Evolutionary conservation across 2,888 invertebrate species (phyloP), one percentile per base, ranked within the genome.

Genomic region (Melolontha melolontha): DNA sequence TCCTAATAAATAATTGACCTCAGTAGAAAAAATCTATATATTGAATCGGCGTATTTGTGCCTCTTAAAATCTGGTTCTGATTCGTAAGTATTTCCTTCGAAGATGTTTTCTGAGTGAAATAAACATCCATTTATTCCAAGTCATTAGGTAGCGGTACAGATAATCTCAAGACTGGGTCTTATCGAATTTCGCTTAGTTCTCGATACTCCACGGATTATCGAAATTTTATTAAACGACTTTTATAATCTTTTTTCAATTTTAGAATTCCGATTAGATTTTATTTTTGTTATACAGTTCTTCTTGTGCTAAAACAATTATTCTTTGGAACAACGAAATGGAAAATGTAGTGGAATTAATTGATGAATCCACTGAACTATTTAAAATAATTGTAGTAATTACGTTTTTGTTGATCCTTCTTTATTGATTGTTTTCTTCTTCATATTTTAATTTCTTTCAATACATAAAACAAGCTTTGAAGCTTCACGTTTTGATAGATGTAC

Each of bases 121-220:
- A 54, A 54, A 17, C 54, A 54, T 40, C 54, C 39, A 17, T 54
- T 54, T 54, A 54, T 54, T 54, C 54, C 54, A 54, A 40, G 39
- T 17, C 54, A 54, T 54, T 54, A 54, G 54, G 16, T 39, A 40
- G 17, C 11, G 41, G 40, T 54, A 14, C 29, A 39, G 54, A 54
- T 40, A 40, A 40, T 54, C 40, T 16, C 29, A 54, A 39, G 54
- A 40, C 40, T 27, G 54, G n/a, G 16, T 54, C 54, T 54, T 40
- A 54, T 51, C 51, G 51, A 51, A 51, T 51, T 51, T 51, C 54
- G 40, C 29, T 54, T 17, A 54, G 40, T 17, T 40, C 54, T 40
- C 40, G 51, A 52, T 52, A 52, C 51, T 52, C 34, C 34, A 16
- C 40, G 54, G 54, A 54, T 54, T 54, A 54, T 54, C 40, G 54